Evolutionary conservation across 2,797 vertebrate genomes (phyloP).

Genomic region (Alauda arvensis): DNA sequence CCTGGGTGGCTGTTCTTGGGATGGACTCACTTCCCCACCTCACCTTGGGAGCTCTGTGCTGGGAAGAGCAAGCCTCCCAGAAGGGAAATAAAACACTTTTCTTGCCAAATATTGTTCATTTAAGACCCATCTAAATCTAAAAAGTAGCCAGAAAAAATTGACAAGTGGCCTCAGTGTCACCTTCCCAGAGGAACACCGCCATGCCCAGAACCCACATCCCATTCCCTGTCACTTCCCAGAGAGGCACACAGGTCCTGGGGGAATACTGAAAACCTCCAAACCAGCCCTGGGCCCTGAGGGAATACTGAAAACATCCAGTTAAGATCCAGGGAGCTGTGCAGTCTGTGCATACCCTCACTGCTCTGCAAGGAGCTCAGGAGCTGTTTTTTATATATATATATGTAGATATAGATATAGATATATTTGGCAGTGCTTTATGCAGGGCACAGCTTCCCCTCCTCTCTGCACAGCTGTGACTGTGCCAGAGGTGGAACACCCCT

Average conservation of each 20-base stretch:
- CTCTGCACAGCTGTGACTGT: background rate
- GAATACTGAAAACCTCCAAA: background rate
- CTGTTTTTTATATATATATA: background rate
- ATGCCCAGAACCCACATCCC: background rate
- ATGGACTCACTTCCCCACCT: background rate
- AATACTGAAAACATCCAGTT: background rate
- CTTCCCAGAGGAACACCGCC: accelerated
- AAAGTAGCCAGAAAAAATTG: background rate
- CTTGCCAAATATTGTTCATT: background rate
- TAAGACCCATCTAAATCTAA: background rate
- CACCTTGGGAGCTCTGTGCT: background rate
- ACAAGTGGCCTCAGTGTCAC: background rate
- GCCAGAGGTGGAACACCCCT: background rate
- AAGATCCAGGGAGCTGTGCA: background rate
- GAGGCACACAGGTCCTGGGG: accelerated
- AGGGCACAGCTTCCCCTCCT: background rate
- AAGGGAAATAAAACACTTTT: background rate
- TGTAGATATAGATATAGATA: background rate
- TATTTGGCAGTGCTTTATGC: background rate
- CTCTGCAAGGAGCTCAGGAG: accelerated
- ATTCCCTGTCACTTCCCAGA: background rate
- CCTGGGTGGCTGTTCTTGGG: background rate
- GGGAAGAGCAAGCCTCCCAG: background rate
- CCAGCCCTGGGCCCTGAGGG: background rate
- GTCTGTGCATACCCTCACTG: background rate